Evolutionary conservation across 2,888 invertebrate genomes (phyloP).

Genomic region (Diabrotica balteata): DNA sequence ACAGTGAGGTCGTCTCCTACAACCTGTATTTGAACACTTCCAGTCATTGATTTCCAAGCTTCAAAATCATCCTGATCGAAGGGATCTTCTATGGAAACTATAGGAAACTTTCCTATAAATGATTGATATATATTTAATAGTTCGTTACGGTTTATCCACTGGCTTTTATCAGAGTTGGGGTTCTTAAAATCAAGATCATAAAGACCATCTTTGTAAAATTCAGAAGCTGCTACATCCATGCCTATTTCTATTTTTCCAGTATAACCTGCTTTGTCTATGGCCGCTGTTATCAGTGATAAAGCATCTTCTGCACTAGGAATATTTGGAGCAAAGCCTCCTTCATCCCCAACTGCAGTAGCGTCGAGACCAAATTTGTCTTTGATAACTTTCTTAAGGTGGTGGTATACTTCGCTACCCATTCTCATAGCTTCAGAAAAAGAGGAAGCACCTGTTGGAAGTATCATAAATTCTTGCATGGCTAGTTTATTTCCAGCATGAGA

Average conservation of each 20-base stretch:
- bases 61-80: slow-evolving; percentile 99
- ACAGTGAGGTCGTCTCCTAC: slow-evolving; percentile 98
- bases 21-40: slow-evolving; percentile 82
- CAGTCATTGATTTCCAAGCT: slow-evolving; percentile 86
- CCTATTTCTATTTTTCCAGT: slow-evolving; percentile 97
- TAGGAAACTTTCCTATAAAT: slow-evolving; percentile 90
- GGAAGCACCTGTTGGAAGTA: slow-evolving; percentile 75
- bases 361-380: slow-evolving; percentile 95
- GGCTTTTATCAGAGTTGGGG: slow-evolving; percentile 82
- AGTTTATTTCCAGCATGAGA: slow-evolving; percentile 98
- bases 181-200: slow-evolving; percentile 99
- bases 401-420: slow-evolving; percentile 97
- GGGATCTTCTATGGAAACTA: slow-evolving; percentile 98
- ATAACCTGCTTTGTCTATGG: slow-evolving; percentile 95
- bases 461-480: slow-evolving; percentile 73
- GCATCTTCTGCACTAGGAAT: slow-evolving; percentile 97
- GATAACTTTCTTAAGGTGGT: slow-evolving; percentile 96
- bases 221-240: slow-evolving; percentile 99
- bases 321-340: slow-evolving; percentile 99
- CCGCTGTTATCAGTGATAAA: slow-evolving; percentile 82
- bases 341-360: slow-evolving; percentile 98
- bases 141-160: slow-evolving; percentile 83
- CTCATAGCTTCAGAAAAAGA: slow-evolving; percentile 97
- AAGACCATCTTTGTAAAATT: slow-evolving; percentile 82
- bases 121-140: slow-evolving; percentile 86